A percentile compares a stretch with the other conserved stretches of the same genome.
phyloP scores from a whole-genome alignment of 2,113 vertebrate genomes.

The Brachirus orientalis region DNA sequence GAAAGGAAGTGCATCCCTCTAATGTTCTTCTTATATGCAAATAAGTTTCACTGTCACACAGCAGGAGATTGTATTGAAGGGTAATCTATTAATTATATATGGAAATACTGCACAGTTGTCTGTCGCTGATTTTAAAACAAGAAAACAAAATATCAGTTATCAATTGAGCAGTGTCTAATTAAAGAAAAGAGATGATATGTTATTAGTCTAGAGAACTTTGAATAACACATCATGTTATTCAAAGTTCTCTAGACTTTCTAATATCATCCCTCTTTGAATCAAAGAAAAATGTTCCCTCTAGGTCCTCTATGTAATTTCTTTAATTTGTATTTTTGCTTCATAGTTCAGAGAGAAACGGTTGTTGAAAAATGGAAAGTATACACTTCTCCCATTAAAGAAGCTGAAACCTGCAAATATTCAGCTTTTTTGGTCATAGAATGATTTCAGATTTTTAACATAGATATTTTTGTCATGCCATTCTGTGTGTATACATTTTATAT shows the following conservation, averaged over 20 bases:
- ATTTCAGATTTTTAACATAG: background rate
- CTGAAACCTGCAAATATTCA: no score
- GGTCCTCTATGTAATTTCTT: no score
- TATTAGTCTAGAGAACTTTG: no score
- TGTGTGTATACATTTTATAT: no score
- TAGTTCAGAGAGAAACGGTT: no score
- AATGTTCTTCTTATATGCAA: conserved; percentile 12
- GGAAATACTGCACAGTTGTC: background rate
- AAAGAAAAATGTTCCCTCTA: background rate
- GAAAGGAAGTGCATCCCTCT: conserved; percentile 11
- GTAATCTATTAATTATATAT: conserved; percentile 10
- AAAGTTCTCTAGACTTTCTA: background rate
- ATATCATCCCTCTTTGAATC: background rate
- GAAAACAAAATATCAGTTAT: background rate
- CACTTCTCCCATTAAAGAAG: no score
- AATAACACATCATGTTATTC: no score
- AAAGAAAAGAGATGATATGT: no score
- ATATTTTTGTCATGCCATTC: background rate
- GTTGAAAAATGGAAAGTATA: no score
- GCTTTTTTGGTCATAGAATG: no score
- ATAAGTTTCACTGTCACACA: conserved; percentile 12
- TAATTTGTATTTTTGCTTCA: no score
- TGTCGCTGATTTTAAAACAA: background rate
- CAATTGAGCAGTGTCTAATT: background rate
- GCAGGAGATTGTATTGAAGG: conserved; percentile 13